Conservation (phyloP, 2,888 invertebrate genomes). For the Tolmerus cingulatus region DNA sequence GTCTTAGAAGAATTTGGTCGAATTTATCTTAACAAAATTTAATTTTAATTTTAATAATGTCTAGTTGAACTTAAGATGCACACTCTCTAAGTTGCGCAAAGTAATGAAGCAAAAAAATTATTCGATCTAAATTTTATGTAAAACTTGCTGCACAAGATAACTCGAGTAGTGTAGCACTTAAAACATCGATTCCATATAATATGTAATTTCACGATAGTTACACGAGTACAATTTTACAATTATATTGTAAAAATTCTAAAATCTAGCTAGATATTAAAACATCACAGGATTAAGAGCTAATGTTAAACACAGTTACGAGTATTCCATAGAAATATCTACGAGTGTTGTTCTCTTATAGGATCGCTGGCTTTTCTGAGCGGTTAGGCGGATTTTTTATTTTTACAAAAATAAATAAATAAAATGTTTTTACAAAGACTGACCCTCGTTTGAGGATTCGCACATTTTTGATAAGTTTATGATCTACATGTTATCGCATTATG, state of each 20-base stretch:
- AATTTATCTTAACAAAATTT: not conserved
- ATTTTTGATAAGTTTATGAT: too few relatives aligned
- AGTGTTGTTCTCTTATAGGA: not conserved
- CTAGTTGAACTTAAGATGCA: not conserved
- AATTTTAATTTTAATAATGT: not conserved
- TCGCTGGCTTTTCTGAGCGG: slow-evolving; percentile 15
- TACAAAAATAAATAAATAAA: not conserved
- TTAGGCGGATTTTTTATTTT: not conserved
- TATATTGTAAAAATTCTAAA: slow-evolving; percentile 12
- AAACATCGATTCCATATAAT: slow-evolving; percentile 16
- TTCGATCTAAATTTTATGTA: not conserved
- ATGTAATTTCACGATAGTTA: not conserved
- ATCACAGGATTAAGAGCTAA: slow-evolving; percentile 39
- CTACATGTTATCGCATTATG: too few relatives aligned
- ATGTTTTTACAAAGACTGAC: not conserved
- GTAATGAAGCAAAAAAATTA: slow-evolving; percentile 1
- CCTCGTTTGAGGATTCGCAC: too few relatives aligned
- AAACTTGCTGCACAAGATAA: not conserved
- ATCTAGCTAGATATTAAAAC: slow-evolving; percentile 38
- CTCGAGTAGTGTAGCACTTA: not conserved
- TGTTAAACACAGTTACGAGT: slow-evolving; percentile 33
- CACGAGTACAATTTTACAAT: slow-evolving; percentile 14
- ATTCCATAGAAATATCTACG: slow-evolving; percentile 23
- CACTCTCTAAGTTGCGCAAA: not conserved
- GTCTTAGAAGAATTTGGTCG: not conserved